Evolutionary conservation across 2,888 invertebrate species (phyloP), one percentile per base, ranked within the genome.

Genomic region (Cryptosula pallasiana): DNA sequence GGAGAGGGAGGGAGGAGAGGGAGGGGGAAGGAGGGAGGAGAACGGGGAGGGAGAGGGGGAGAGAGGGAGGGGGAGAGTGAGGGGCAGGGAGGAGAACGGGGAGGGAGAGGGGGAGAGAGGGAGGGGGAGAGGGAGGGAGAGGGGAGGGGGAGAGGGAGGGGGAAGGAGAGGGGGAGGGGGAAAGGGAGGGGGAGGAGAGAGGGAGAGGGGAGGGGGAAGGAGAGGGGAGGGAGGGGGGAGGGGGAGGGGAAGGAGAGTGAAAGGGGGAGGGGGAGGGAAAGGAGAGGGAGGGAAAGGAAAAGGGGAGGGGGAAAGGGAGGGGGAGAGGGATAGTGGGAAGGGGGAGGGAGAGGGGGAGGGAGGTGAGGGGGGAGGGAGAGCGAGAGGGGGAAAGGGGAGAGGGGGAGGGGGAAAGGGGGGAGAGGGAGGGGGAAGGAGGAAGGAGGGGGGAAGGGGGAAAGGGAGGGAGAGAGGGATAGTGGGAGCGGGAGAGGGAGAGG

Each of bases 101-200:
- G 45, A 45, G 45, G 20, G 45, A 45, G 45, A 45, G 45, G 20
- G 45, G 20, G 45, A 45, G 45, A 45, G 45, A 45, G 45, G 20
- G 5, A 13, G 45, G 45, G 20, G 45, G 20, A 20, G 20, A 20
- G 20, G 45, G 20, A 45, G 20, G 45, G 20, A 20, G 20, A 20
- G 20, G 45, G 1, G 93, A 91, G 78, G 20, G 45, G 20, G 45
- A 45, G 45, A 45, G 45, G 20, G 45, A 45, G 45, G 20, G 94
- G 55, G 94, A 94, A 75, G 74, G 76, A 23, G 81, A 83, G 72
- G 72, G 75, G 71, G 79, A 80, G 25, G 78, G 20, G 45, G 45
- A 45, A 20, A 45, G 45, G 20, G 5, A 45, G 5, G 45, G 20
- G 45, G 20, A 20, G 78, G 63, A 72, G 75, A 69, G 78, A 78